Evolutionary conservation across 2,113 vertebrate species (phyloP).

Genomic region (Anguilla rostrata): DNA sequence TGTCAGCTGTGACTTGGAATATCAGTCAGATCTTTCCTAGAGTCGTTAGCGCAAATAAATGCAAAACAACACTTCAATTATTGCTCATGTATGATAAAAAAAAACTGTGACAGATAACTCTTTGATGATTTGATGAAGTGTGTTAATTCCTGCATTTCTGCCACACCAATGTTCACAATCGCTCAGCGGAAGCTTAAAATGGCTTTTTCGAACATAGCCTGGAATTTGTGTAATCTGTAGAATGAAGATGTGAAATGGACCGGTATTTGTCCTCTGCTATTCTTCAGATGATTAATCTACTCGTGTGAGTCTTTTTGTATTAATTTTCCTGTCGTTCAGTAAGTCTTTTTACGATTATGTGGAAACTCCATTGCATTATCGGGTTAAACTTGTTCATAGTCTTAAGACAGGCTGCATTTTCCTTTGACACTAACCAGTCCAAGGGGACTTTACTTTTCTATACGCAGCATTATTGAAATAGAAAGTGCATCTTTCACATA

Average conservation of each 20-base stretch:
- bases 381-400: background rate
- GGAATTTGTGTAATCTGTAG: background rate
- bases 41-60: background rate
- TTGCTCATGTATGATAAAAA: background rate
- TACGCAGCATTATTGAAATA: background rate
- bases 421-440: background rate
- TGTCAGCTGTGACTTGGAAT: background rate
- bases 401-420: background rate
- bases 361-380: background rate
- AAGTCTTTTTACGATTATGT: background rate
- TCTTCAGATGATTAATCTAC: background rate
- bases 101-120: conserved; percentile 6
- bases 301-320: background rate
- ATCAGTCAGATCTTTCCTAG: no score
- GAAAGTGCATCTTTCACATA: background rate
- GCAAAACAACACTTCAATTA: conserved; percentile 19
- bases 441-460: background rate
- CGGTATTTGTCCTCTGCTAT: background rate
- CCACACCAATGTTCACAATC: conserved; percentile 18
- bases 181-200: background rate
- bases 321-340: background rate
- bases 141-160: conserved; percentile 13
- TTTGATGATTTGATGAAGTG: conserved; percentile 25
- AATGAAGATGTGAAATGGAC: conserved; percentile 11
- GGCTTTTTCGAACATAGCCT: conserved; percentile 15